Conservation (phyloP, 2,113 vertebrate species). For the Forbesichthys agassizii region DNA sequence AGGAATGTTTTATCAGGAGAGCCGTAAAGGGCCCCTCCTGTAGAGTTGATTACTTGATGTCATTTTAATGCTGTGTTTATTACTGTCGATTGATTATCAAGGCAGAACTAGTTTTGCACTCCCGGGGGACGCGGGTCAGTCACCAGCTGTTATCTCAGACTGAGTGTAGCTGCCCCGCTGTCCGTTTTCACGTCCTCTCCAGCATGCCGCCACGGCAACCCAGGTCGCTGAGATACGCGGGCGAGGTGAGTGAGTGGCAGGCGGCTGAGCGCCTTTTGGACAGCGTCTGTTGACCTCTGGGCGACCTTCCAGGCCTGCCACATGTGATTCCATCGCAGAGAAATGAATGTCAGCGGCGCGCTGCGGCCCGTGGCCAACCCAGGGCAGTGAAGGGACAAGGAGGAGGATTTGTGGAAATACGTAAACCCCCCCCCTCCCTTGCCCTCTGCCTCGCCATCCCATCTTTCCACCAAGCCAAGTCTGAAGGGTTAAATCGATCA, state of each 20-base stretch:
- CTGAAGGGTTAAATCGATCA: conserved; percentile 40
- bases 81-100: conserved; percentile 66
- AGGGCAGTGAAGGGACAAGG: not conserved
- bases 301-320: no score
- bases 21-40: conserved; percentile 56
- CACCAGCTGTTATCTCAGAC: conserved; percentile 51
- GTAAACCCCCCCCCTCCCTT: conserved; percentile 8
- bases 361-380: no score
- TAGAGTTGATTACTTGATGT: conserved; percentile 77
- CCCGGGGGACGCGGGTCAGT: conserved; percentile 44
- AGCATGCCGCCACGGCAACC: conserved; percentile 14
- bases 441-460: not conserved
- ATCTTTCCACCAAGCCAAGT: conserved; percentile 46
- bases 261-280: no score
- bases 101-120: conserved; percentile 77
- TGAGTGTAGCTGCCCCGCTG: conserved; percentile 56
- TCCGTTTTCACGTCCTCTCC: conserved; percentile 23
- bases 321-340: no score
- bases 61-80: conserved; percentile 75
- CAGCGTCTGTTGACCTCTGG: no score
- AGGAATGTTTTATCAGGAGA: conserved; percentile 67
- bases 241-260: no score
- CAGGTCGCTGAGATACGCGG: not conserved
- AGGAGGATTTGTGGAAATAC: not conserved
- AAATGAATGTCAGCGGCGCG: no score